A percentile compares a stretch with the other conserved stretches of the same genome.
These are phyloP conservation scores for Hypanus sabinus DNA, from an alignment of 2,113 vertebrate genomes.

Conservation along the genomic window DNA sequence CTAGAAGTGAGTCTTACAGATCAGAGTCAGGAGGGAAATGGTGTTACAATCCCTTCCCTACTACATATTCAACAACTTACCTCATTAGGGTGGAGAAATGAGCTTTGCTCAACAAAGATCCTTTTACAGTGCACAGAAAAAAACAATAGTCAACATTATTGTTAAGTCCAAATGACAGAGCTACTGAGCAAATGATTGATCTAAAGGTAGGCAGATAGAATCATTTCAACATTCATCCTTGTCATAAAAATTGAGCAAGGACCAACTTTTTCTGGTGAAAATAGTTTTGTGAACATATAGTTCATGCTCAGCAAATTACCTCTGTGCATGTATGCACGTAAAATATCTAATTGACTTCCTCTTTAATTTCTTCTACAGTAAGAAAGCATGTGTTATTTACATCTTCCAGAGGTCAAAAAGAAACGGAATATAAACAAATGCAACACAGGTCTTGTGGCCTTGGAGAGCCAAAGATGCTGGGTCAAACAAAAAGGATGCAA, in stretches of 20 bases:
- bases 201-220: neutral
- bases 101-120: neutral
- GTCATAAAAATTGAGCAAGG: neutral
- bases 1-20: neutral
- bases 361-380: neutral
- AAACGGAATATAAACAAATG: neutral
- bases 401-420: neutral
- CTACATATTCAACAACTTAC: neutral
- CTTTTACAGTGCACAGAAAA: neutral
- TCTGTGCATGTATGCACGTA: neutral
- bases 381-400: neutral
- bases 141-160: neutral
- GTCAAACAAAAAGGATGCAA: neutral
- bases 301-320: neutral
- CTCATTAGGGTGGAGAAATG: neutral
- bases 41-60: neutral
- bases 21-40: neutral
- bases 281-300: too few relatives aligned
- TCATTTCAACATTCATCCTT: neutral
- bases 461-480: neutral
- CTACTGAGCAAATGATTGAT: neutral
- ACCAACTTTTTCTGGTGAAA: neutral
- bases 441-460: neutral
- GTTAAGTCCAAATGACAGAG: neutral
- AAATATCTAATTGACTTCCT: neutral